Percentiles rank a stretch among this genome's conserved stretches.
phyloP scores from a whole-genome alignment of 2,888 invertebrate species.

The Andrena haemorrhoa region DNA sequence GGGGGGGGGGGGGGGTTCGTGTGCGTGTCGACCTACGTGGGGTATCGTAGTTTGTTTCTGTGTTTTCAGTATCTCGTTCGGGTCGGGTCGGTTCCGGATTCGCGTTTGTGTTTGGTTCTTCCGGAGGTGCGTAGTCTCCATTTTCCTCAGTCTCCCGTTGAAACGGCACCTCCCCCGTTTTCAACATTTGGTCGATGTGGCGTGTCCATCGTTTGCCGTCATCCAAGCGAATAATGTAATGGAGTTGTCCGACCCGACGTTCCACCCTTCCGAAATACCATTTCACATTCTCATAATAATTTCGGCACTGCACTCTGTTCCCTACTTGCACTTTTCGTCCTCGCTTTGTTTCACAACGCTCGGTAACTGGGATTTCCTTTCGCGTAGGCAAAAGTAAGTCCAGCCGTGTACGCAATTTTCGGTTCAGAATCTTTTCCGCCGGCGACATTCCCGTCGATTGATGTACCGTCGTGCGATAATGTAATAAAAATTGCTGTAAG shows the following conservation, averaged over 20 bases:
- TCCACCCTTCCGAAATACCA: neutral
- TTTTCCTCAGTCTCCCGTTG: neutral
- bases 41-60: no score
- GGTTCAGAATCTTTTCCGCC: constrained; percentile 2
- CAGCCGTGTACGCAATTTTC: neutral
- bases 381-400: neutral
- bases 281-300: neutral
- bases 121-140: neutral
- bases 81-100: no score
- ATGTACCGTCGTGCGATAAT: neutral
- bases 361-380: neutral
- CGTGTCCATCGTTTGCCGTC: neutral
- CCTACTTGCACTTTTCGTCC: neutral
- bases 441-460: neutral
- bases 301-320: neutral
- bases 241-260: neutral
- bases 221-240: neutral
- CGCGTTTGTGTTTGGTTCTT: neutral
- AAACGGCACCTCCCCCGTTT: neutral
- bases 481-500: neutral
- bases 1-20: no score
- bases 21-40: no score
- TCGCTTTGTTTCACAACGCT: neutral
- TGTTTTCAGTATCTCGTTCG: no score
- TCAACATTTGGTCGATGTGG: constrained; percentile 2